Base-by-base conservation (phyloP, 2,888 invertebrate species). In the Lypha dubia region DNA sequence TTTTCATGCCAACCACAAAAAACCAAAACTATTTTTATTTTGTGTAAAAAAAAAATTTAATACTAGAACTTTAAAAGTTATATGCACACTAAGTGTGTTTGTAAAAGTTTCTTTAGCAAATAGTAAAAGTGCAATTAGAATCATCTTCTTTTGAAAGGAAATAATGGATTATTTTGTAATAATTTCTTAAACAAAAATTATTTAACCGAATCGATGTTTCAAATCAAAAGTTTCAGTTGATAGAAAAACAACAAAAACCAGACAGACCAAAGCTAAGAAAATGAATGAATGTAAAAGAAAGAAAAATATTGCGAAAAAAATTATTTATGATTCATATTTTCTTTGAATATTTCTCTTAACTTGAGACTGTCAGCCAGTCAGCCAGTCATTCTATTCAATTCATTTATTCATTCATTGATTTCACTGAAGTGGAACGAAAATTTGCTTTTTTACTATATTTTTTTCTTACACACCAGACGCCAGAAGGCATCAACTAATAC, bases 351-450 rank as follows among this genome's bases (percentile, higher is more conserved):
- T 38, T 38, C 38, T 13, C 11, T 63, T 44, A 22, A 53, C 24
- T 71, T 41, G 46, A 79, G 44, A 17, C 70, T 32, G 46, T 17
- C 68, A 44, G 46, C 13, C 68, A 68, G 68, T 77, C 77, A 77
- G 49, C 76, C 65, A 58, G 65, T 71, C 71, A 67, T 68, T 67
- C 60, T 58, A 56, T 74, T 74, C 74, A 24, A 76, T 82, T 44
- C 58, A 77, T 81, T 70, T 32, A 49, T 63, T 63, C 74, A 75
- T 79, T 79, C 83, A 83, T 75, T 79, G 83, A 75, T 65, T 83
- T 51, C 70, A 83, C 58, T 79, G 70, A 71, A 83, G 83, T 70
- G 83, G 79, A 83, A 83, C 74, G 70, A n/a, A 35, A 35, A 62
- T 77, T 79, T n/a, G 7, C 35, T 51, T 41, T 63, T 56, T 62